These are phyloP conservation scores for Pollachius pollachius DNA, from an alignment of 2,113 vertebrate genomes.

Conservation along the genomic window DNA sequence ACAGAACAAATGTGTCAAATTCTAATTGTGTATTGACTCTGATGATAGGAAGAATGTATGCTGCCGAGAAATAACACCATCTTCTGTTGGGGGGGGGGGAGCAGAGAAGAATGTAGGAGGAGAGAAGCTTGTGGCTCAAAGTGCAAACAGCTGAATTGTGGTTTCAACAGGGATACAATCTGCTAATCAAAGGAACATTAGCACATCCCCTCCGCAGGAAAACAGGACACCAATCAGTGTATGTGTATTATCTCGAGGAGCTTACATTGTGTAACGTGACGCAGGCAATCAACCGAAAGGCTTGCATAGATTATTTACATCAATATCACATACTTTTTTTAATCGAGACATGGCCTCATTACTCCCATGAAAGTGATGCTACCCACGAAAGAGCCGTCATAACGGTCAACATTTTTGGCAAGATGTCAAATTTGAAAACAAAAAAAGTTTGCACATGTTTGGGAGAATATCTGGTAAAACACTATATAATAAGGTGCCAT, in stretches of 20 bases:
- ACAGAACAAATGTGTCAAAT: conserved; percentile 47
- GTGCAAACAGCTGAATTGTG: conserved; percentile 4
- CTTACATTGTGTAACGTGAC: neutral
- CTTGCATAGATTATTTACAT: neutral
- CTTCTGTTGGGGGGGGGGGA: conserved; percentile 9
- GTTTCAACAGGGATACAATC: neutral
- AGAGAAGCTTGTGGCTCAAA: conserved; percentile 10
- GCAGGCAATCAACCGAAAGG: neutral
- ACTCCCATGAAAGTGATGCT: too few relatives aligned
- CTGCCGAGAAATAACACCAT: conserved; percentile 44
- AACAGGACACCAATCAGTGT: neutral
- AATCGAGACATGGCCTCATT: too few relatives aligned
- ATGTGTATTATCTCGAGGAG: neutral
- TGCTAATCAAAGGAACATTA: neutral
- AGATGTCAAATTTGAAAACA: too few relatives aligned
- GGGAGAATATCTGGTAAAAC: too few relatives aligned
- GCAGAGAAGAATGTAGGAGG: conserved; percentile 4
- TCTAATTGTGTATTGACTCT: conserved; percentile 61
- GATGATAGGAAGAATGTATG: conserved; percentile 42
- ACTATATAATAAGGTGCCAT: too few relatives aligned
- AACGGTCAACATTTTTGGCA: too few relatives aligned
- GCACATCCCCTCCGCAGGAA: neutral
- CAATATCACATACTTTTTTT: neutral
- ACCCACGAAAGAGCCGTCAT: too few relatives aligned
- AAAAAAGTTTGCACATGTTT: too few relatives aligned